Conservation (phyloP, 1,140 invertebrate species). For the Thaumetopoea pityocampa region DNA sequence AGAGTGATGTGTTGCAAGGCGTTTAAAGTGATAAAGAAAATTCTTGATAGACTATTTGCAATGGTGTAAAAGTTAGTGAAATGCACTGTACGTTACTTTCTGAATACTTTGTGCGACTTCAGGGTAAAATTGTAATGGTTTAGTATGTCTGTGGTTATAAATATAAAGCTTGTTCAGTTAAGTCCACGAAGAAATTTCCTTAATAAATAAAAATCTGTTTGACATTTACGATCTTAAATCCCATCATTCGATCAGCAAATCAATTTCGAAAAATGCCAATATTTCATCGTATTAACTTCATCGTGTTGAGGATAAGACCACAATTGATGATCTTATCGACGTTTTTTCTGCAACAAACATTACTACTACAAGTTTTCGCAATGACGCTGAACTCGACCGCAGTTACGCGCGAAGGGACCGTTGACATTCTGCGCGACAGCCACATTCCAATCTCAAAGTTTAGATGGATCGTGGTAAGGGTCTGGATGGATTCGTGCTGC, state of each 20-base stretch:
- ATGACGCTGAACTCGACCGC: constrained; percentile 9
- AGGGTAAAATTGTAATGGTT: too few relatives aligned
- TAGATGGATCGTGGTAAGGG: constrained; percentile 49
- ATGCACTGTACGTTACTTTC: too few relatives aligned
- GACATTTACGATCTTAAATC: constrained; percentile 13
- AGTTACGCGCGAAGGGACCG: constrained; percentile 12
- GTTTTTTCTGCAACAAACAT: constrained; percentile 15
- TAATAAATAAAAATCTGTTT: constrained; percentile 16
- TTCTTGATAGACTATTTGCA: too few relatives aligned
- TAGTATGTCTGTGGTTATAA: constrained; percentile 8
- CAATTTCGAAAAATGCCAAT: constrained; percentile 19
- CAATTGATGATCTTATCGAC: constrained; percentile 38
- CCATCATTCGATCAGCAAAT: constrained; percentile 16
- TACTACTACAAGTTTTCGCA: constrained; percentile 19
- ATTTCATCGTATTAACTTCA: constrained; percentile 26
- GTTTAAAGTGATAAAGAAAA: too few relatives aligned
- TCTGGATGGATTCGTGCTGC: constrained; percentile 58
- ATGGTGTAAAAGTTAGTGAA: too few relatives aligned
- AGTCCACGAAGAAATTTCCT: constrained; percentile 2
- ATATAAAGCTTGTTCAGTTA: too few relatives aligned
- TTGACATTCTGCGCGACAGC: constrained; percentile 27
- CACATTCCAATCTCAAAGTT: constrained; percentile 28
- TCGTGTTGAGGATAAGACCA: constrained; percentile 28
- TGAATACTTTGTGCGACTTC: too few relatives aligned
- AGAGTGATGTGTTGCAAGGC: too few relatives aligned